These are phyloP conservation scores for Taxidea taxus DNA, from an alignment of 2,113 vertebrate species.

Conservation along the genomic window DNA sequence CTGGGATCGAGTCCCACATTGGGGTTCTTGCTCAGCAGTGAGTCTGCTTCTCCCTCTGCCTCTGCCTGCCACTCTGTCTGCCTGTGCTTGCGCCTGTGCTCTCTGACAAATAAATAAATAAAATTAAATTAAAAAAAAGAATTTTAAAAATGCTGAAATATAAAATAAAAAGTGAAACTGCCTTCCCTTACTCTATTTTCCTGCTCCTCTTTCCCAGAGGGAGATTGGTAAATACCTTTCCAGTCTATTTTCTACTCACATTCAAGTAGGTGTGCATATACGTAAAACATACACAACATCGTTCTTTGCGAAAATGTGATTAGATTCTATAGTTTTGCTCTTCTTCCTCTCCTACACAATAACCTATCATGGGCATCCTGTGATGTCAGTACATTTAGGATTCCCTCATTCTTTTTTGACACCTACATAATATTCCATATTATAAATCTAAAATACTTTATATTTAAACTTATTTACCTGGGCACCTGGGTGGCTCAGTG, in stretches of 20 bases:
- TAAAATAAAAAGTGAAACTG: background rate
- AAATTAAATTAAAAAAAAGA: too few species aligned
- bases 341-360: background rate
- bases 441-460: background rate
- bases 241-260: background rate
- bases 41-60: too few species aligned
- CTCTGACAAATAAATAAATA: too few species aligned
- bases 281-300: too few species aligned
- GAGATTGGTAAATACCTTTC: background rate
- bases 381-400: background rate
- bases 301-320: background rate
- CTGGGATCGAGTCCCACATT: too few species aligned
- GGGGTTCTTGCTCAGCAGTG: too few species aligned
- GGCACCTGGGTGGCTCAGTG: too few species aligned
- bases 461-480: background rate
- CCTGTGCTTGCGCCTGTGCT: too few species aligned
- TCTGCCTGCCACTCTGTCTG: too few species aligned
- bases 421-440: background rate
- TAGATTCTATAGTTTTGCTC: background rate
- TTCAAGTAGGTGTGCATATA: background rate
- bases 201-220: background rate
- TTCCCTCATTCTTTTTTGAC: background rate
- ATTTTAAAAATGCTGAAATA: background rate
- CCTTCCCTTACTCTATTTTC: background rate
- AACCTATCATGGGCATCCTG: background rate